These are phyloP conservation scores for Pollicipes pollicipes DNA, from an alignment of 1,140 invertebrate species.

Conservation along the genomic window DNA sequence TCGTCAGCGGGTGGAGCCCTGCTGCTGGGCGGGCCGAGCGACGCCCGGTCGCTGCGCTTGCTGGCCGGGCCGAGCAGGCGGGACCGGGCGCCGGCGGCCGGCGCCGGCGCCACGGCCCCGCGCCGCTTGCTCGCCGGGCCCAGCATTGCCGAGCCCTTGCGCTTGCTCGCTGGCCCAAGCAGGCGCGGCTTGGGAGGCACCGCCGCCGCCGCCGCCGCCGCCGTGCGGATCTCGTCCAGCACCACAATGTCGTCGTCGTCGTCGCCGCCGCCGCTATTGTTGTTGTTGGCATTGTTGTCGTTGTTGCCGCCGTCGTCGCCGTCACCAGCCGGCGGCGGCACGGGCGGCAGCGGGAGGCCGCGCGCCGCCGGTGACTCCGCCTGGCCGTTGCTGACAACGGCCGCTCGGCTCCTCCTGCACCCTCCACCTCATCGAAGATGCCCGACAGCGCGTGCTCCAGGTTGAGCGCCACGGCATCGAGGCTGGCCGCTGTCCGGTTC, in stretches of 20 bases:
- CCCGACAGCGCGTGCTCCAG: background rate
- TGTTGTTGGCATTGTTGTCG: no score
- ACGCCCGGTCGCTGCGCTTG: background rate
- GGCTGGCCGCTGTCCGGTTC: background rate
- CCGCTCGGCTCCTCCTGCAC: no score
- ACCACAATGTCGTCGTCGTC: background rate
- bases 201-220: no score
- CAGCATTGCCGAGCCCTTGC: no score
- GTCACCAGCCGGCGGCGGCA: no score
- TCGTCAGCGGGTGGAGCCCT: background rate
- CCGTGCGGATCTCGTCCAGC: background rate
- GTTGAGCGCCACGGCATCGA: background rate
- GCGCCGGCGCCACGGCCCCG: no score
- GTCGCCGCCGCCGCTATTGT: no score
- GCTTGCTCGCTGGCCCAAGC: no score
- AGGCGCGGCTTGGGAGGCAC: background rate
- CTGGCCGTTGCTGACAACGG: background rate
- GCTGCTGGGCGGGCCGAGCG: background rate
- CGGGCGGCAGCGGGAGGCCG: background rate
- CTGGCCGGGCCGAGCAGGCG: background rate
- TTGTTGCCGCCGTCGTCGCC: no score
- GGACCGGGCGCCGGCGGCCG: no score
- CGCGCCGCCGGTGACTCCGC: background rate
- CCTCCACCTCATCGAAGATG: background rate
- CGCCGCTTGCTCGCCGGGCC: no score